Evolutionary conservation across 2,113 vertebrate genomes (phyloP).

Genomic region (Ancistrus triradiatus): DNA sequence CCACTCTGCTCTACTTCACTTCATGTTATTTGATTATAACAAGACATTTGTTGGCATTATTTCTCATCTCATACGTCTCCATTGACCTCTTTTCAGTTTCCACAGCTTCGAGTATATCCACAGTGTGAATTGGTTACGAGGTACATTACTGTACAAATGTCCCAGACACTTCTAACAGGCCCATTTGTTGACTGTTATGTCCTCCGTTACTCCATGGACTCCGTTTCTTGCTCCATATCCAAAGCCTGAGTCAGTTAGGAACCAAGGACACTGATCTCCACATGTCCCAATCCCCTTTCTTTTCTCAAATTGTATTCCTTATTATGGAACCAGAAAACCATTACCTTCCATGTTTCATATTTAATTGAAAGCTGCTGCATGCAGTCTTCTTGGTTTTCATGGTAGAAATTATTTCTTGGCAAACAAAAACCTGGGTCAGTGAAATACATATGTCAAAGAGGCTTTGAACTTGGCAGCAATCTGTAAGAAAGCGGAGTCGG

Average conservation of each 20-base stretch:
- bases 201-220: too few species aligned
- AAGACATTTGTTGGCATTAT: too few species aligned
- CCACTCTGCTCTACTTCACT: too few species aligned
- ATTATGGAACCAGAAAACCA: slow-evolving; percentile 34
- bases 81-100: not conserved
- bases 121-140: not conserved
- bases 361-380: slow-evolving; percentile 13
- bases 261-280: slow-evolving; percentile 29
- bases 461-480: not conserved
- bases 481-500: not conserved
- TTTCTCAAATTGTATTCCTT: slow-evolving; percentile 8
- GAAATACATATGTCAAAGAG: slow-evolving; percentile 1
- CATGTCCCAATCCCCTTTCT: slow-evolving; percentile 24
- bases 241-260: slow-evolving; percentile 46
- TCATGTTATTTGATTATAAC: too few species aligned
- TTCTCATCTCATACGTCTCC: too few species aligned
- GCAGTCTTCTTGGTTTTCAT: slow-evolving; percentile 23
- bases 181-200: too few species aligned
- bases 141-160: slow-evolving; percentile 26
- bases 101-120: not conserved
- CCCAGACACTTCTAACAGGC: too few species aligned
- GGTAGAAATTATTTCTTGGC: slow-evolving; percentile 20
- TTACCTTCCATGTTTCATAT: slow-evolving; percentile 20
- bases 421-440: not conserved
- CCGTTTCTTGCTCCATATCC: too few species aligned